These are phyloP conservation scores for Cecidostiba fungosa DNA, from an alignment of 2,888 invertebrate genomes.

Conservation along the genomic window DNA sequence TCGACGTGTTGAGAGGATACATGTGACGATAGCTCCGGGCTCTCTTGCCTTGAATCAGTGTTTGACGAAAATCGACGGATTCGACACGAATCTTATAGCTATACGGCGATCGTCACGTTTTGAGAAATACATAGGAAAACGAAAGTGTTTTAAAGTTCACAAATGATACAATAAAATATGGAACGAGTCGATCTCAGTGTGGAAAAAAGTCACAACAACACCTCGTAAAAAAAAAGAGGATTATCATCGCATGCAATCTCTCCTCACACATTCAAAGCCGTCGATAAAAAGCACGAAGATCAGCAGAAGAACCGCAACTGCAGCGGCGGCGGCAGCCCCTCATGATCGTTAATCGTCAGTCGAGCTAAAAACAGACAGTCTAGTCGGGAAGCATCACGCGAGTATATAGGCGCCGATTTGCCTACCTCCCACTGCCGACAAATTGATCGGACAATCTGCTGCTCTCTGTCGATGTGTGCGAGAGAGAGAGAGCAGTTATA, in stretches of 20 bases:
- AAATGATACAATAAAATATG: too few relatives aligned
- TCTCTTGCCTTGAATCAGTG: slow-evolving; percentile 21
- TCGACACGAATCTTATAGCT: not conserved
- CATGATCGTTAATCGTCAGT: not conserved
- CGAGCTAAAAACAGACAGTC: slow-evolving; percentile 14
- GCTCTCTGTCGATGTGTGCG: not conserved
- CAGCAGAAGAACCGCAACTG: not conserved
- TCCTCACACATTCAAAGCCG: not conserved
- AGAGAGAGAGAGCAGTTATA: not conserved
- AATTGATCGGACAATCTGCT: slow-evolving; percentile 10
- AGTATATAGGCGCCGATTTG: not conserved
- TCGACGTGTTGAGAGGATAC: not conserved
- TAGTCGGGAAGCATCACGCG: slow-evolving; percentile 4
- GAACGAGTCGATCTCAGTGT: too few relatives aligned
- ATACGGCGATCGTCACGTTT: too few relatives aligned
- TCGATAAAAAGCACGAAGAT: not conserved
- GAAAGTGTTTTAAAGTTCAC: not conserved
- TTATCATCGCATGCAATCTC: not conserved
- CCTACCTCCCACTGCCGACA: not conserved
- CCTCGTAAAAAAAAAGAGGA: too few relatives aligned
- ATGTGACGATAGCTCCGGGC: not conserved
- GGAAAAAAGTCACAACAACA: too few relatives aligned
- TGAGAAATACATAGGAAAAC: not conserved
- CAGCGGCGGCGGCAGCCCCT: not conserved
- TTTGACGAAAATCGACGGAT: slow-evolving; percentile 7